phyloP scores from a whole-genome alignment of 2,888 invertebrate genomes.

The Hylaea fasciaria region DNA sequence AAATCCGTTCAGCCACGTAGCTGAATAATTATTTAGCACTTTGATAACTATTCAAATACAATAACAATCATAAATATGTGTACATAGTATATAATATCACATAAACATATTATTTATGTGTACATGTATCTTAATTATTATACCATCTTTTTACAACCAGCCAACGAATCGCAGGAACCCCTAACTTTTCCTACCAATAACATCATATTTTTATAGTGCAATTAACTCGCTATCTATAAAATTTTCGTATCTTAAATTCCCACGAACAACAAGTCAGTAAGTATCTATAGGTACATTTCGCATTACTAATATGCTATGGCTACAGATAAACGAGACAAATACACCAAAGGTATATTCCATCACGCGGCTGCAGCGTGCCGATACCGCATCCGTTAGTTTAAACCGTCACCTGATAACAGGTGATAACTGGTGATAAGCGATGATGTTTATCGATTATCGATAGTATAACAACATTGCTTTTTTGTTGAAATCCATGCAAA shows the following conservation, averaged over 20 bases:
- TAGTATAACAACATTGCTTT: not conserved
- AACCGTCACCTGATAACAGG: slow-evolving; percentile 5
- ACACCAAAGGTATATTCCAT: slow-evolving; percentile 4
- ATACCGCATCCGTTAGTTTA: not conserved
- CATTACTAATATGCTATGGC: too few relatives aligned
- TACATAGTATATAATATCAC: too few relatives aligned
- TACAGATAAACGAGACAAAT: slow-evolving; percentile 11
- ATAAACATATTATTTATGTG: too few relatives aligned
- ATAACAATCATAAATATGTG: too few relatives aligned
- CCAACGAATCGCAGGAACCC: not conserved
- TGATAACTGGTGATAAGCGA: slow-evolving; percentile 4
- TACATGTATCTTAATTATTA: too few relatives aligned
- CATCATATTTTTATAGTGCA: not conserved
- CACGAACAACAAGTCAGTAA: slow-evolving; percentile 7
- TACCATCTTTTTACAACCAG: too few relatives aligned
- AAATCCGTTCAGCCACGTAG: too few relatives aligned
- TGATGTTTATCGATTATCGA: slow-evolving; percentile 4
- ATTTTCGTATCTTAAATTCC: slow-evolving; percentile 6
- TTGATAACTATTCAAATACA: too few relatives aligned
- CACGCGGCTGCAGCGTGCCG: slow-evolving; percentile 1
- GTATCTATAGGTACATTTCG: too few relatives aligned
- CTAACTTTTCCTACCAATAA: not conserved
- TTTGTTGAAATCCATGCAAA: not conserved
- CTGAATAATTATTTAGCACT: too few relatives aligned
- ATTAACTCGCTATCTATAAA: not conserved